Conservation (phyloP, 1,140 invertebrate genomes). For the Drosophila ohnishii region DNA sequence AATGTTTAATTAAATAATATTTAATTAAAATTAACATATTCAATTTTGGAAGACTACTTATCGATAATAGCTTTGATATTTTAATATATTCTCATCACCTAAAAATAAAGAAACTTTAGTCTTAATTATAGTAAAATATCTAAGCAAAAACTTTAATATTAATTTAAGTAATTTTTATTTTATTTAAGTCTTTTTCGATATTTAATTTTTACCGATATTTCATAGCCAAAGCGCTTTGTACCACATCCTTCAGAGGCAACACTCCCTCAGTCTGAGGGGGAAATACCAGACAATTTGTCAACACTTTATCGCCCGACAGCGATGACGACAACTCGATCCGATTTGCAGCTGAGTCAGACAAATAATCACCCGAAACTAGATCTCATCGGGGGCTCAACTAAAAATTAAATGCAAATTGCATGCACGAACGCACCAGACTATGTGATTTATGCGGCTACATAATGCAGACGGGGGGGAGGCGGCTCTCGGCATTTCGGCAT, state of each 20-base stretch:
- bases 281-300: slow-evolving; percentile 59
- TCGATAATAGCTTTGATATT: too few species aligned
- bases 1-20: too few species aligned
- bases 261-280: neutral
- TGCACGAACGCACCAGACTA: slow-evolving; percentile 54
- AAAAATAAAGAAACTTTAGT: too few species aligned
- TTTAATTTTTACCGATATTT: neutral
- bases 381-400: slow-evolving; percentile 35
- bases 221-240: too few species aligned
- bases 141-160: neutral
- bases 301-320: slow-evolving; percentile 41
- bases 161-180: too few species aligned
- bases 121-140: neutral
- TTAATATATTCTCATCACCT: too few species aligned
- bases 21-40: too few species aligned
- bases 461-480: slow-evolving; percentile 31
- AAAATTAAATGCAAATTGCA: slow-evolving; percentile 74
- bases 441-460: slow-evolving; percentile 61
- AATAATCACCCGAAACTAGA: slow-evolving; percentile 45
- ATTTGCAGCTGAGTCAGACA: slow-evolving; percentile 43
- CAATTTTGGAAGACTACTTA: neutral
- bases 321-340: slow-evolving; percentile 43
- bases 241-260: neutral
- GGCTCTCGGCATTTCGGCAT: slow-evolving; percentile 5
- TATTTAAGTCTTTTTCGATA: neutral